Evolutionary conservation across 2,888 invertebrate genomes (phyloP), one percentile per base, ranked within the genome.

Genomic region (Cerceris ruficornis): DNA sequence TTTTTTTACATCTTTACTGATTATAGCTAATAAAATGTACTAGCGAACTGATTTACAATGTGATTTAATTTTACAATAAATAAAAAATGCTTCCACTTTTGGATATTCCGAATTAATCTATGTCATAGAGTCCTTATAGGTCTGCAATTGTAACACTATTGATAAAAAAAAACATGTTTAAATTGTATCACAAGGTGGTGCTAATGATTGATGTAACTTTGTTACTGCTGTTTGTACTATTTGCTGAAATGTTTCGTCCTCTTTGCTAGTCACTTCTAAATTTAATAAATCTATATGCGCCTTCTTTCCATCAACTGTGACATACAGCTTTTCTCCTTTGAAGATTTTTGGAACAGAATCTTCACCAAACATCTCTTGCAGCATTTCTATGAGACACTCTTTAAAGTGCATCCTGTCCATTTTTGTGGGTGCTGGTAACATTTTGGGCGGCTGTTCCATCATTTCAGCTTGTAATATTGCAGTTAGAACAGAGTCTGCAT

Each of bases 321-420:
- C 96, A 83, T 96, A 95, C 62, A 98, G 92, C 86, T 96, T 95
- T 88, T 98, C 98, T 0, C 98, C 98, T 91, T 97, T 97, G 91
- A 98, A 97, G 90, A 98, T 96, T 93, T 98, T 98, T 9, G 98
- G 98, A 57, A 98, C 97, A 0, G 98, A 96, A 87, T 96, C 97
- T 87, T 98, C 97, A 0, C 99, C 99, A 93, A 98, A 99, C 96
- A 99, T 98, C 90, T 99, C 98, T 89, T 96, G 96, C 41, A 98
- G 92, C 95, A 97, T 97, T 92, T 98, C 98, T 83, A 98, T 96
- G 42, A 97, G 94, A 89, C 97, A 98, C 92, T 97, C 97, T 93
- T 97, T 97, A 91, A 98, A 98, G 93, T 98, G 98, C 94, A 97
- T 97, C 57, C 96, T 93, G 92, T 98, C 98, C 67, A 98, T 95